Percentiles rank a stretch among this genome's conserved stretches.
phyloP scores from a whole-genome alignment of 2,113 vertebrate genomes.

The Apteryx mantelli region DNA sequence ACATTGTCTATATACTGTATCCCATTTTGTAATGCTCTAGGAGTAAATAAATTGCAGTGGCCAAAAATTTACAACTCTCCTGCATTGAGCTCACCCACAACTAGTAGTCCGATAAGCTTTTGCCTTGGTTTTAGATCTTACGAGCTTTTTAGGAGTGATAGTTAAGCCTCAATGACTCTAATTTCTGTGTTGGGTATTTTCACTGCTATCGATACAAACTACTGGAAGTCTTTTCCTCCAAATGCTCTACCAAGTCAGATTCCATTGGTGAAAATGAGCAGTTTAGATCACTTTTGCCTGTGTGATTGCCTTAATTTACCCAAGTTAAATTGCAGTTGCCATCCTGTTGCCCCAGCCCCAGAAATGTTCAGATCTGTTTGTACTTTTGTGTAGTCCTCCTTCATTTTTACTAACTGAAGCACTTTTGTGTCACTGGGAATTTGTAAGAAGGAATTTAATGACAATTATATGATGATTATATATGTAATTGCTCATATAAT shows the following conservation, averaged over 20 bases:
- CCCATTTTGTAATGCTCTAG: background rate
- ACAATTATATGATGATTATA: slow-evolving; percentile 24
- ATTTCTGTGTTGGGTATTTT: background rate
- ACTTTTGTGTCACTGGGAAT: slow-evolving; percentile 25
- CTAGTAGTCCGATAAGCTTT: too few species aligned
- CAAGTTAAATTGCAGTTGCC: slow-evolving; percentile 49
- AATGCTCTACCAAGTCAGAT: background rate
- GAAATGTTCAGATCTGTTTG: slow-evolving; percentile 42
- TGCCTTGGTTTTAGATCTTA: background rate
- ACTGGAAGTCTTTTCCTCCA: background rate
- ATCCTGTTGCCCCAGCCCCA: slow-evolving; percentile 5
- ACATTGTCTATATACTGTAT: background rate
- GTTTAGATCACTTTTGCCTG: slow-evolving; percentile 30
- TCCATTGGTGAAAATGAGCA: background rate
- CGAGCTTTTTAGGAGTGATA: background rate
- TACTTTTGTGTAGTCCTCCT: slow-evolving; percentile 42
- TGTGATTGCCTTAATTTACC: slow-evolving; percentile 44
- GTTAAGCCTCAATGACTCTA: background rate
- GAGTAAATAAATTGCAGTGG: background rate
- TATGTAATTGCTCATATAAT: background rate
- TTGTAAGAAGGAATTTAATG: slow-evolving; percentile 36
- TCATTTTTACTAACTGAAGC: slow-evolving; percentile 45
- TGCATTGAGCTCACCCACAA: background rate
- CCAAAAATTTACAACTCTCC: background rate
- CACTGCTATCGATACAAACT: background rate